Evolutionary conservation across 2,888 invertebrate genomes (phyloP).

Genomic region (Antheraea assamensis): DNA sequence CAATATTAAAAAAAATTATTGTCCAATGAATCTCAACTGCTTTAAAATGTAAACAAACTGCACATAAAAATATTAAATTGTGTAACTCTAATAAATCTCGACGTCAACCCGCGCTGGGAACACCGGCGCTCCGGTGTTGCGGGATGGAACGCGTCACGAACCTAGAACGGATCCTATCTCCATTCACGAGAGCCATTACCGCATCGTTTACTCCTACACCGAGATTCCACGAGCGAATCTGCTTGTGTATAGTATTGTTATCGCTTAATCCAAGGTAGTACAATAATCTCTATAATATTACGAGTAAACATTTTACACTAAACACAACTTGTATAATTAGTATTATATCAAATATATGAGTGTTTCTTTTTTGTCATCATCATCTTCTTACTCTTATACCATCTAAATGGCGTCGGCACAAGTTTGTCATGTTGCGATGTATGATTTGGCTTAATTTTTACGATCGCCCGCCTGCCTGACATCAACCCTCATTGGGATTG

Average conservation of each 20-base stretch:
- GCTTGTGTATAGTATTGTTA: constrained; percentile 43
- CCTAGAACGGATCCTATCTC: constrained; percentile 51
- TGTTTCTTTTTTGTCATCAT: too few species aligned
- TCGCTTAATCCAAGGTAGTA: constrained; percentile 30
- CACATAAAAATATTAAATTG: constrained; percentile 29
- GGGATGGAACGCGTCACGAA: constrained; percentile 52
- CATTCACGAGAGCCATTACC: constrained; percentile 51
- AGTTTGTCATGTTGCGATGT: too few species aligned
- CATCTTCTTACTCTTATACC: too few species aligned
- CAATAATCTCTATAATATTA: constrained; percentile 18
- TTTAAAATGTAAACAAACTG: neutral
- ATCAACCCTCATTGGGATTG: too few species aligned
- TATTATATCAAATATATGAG: neutral
- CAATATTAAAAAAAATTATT: neutral
- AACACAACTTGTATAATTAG: neutral
- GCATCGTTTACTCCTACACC: constrained; percentile 39
- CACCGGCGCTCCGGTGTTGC: constrained; percentile 30
- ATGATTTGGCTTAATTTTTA: too few species aligned
- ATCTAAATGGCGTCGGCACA: too few species aligned
- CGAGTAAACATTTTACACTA: neutral
- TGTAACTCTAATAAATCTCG: constrained; percentile 40
- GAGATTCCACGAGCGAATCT: constrained; percentile 36
- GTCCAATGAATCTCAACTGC: neutral
- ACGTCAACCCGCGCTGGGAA: constrained; percentile 30
- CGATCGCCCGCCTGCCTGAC: too few species aligned